phyloP scores from a whole-genome alignment of 2,113 vertebrate genomes.

The Tetraodon nigroviridis region DNA sequence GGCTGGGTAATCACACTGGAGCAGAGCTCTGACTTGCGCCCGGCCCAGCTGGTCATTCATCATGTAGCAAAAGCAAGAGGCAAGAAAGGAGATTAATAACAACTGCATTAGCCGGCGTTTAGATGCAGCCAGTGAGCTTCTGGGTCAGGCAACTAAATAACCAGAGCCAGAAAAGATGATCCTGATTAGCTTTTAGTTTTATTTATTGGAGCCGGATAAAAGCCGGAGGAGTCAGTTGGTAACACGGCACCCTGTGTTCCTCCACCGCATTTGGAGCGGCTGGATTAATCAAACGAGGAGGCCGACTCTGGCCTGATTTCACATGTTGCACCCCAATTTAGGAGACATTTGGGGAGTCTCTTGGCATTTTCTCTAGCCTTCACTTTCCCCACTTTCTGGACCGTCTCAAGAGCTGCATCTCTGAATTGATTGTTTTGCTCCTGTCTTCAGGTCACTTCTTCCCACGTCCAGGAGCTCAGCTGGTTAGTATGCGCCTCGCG shows the following conservation, averaged over 20 bases:
- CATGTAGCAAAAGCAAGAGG: slow-evolving; percentile 57
- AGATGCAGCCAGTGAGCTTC: slow-evolving; percentile 60
- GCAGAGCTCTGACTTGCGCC: slow-evolving; percentile 64
- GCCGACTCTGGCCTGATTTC: slow-evolving; percentile 1
- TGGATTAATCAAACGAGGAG: too few relatives aligned
- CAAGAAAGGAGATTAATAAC: slow-evolving; percentile 71
- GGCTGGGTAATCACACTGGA: slow-evolving; percentile 64
- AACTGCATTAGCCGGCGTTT: slow-evolving; percentile 73
- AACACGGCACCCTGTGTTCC: background rate
- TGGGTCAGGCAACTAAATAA: slow-evolving; percentile 50
- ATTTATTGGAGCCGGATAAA: background rate
- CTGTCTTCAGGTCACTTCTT: slow-evolving; percentile 22
- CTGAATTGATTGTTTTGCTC: slow-evolving; percentile 31
- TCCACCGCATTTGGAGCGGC: background rate
- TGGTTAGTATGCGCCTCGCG: slow-evolving; percentile 52
- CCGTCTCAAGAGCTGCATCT: slow-evolving; percentile 17
- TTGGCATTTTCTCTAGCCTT: background rate
- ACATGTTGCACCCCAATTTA: background rate
- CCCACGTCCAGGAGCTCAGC: slow-evolving; percentile 33
- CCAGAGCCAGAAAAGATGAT: slow-evolving; percentile 49
- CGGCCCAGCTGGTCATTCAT: slow-evolving; percentile 62
- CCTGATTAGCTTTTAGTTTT: slow-evolving; percentile 47
- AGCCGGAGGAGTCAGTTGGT: too few relatives aligned
- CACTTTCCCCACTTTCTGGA: slow-evolving; percentile 11
- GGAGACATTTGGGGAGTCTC: slow-evolving; percentile 4